These are phyloP conservation scores for Heliothis peltigera DNA, from an alignment of 2,888 invertebrate genomes.

Conservation along the genomic window DNA sequence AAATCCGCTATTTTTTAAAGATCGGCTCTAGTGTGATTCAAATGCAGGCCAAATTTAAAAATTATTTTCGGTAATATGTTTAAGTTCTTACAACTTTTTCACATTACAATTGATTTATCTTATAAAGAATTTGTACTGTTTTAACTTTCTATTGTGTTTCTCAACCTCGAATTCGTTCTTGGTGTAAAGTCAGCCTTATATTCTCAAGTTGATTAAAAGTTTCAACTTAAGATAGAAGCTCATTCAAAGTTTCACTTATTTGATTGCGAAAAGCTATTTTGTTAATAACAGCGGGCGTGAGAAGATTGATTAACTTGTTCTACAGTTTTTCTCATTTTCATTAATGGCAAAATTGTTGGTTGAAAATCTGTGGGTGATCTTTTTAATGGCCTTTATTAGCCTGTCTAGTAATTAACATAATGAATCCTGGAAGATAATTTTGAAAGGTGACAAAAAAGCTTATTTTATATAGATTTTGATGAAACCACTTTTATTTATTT, in stretches of 20 bases:
- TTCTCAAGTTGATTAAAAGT: slow-evolving; percentile 49
- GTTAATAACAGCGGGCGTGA: slow-evolving; percentile 36
- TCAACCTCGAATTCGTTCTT: background rate
- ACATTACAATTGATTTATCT: background rate
- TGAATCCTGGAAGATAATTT: no score
- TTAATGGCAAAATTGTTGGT: background rate
- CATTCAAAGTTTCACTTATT: slow-evolving; percentile 46
- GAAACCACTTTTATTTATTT: no score
- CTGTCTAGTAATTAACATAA: no score
- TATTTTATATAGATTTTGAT: no score
- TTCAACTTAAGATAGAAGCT: slow-evolving; percentile 43
- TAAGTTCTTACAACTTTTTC: no score
- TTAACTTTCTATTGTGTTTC: background rate
- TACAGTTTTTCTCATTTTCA: slow-evolving; percentile 12
- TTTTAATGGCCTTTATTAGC: background rate
- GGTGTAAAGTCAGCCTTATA: slow-evolving; percentile 10
- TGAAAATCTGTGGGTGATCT: background rate
- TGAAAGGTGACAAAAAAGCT: no score
- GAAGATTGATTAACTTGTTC: slow-evolving; percentile 45
- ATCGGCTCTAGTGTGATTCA: no score
- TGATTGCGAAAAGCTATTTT: slow-evolving; percentile 45
- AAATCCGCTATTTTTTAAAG: no score
- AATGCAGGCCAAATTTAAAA: no score
- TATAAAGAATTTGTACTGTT: background rate
- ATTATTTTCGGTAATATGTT: no score